phyloP scores from a whole-genome alignment of 1,140 invertebrate species.

The Trichonephila clavipes region DNA sequence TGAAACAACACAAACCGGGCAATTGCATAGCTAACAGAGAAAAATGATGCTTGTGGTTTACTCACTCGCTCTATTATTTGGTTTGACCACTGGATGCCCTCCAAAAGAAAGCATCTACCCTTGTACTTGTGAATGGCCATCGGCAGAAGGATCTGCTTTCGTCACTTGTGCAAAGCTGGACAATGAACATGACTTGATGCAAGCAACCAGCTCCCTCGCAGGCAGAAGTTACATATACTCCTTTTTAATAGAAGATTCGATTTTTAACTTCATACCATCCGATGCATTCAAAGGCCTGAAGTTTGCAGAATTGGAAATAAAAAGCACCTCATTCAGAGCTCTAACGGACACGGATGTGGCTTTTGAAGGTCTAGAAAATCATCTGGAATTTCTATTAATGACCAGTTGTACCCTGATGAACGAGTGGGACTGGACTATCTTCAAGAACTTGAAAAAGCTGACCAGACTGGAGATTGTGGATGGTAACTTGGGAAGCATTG shows the following conservation, averaged over 20 bases:
- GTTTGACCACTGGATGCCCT: constrained; percentile 14
- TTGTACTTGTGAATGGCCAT: not conserved
- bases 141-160: not conserved
- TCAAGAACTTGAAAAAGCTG: constrained; percentile 37
- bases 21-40: not conserved
- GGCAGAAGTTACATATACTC: constrained; percentile 34
- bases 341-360: constrained; percentile 57
- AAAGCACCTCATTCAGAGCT: constrained; percentile 16
- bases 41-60: not conserved
- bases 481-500: constrained; percentile 10
- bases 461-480: constrained; percentile 13
- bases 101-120: not conserved
- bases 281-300: constrained; percentile 32
- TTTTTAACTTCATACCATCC: constrained; percentile 55
- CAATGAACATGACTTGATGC: constrained; percentile 9
- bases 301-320: constrained; percentile 24
- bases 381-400: constrained; percentile 15
- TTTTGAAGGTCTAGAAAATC: constrained; percentile 57
- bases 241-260: constrained; percentile 31
- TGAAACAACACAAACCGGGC: not conserved
- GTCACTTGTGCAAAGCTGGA: constrained; percentile 15
- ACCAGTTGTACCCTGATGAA: constrained; percentile 24
- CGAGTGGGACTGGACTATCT: constrained; percentile 52
- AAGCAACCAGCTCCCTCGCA: not conserved
- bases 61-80: not conserved